Conservation (phyloP, 2,797 vertebrate genomes). For the Phoxinus dragarum region DNA sequence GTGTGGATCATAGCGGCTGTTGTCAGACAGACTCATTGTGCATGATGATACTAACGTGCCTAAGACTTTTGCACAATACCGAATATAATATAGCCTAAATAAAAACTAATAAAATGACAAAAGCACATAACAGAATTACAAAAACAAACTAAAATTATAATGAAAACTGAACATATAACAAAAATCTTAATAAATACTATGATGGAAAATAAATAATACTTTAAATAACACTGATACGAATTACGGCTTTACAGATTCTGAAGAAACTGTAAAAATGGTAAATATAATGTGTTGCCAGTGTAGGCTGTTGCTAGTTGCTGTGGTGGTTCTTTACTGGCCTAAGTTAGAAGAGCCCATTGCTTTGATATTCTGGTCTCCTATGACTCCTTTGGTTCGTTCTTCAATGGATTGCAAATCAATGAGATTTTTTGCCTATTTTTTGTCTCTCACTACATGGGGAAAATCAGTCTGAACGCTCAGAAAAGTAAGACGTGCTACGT, state of each 20-base stretch:
- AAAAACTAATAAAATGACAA: no score
- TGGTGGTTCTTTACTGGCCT: not conserved
- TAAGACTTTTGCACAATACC: no score
- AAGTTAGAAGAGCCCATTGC: not conserved
- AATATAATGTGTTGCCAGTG: no score
- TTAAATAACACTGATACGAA: not conserved
- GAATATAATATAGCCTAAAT: no score
- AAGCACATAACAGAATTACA: not conserved
- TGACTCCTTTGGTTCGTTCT: not conserved
- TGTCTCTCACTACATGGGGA: no score
- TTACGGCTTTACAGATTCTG: not conserved
- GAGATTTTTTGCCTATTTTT: not conserved
- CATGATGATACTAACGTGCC: no score
- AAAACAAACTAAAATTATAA: not conserved
- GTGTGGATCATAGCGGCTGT: no score
- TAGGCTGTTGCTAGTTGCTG: not conserved
- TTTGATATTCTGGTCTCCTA: not conserved
- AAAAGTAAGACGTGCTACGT: not conserved
- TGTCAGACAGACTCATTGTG: no score
- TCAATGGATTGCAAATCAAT: not conserved
- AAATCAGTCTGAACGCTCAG: not conserved
- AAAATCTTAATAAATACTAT: not conserved
- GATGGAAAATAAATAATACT: not conserved
- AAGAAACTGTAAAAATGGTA: not conserved
- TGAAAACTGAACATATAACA: no score